Conservation (phyloP, 2,888 invertebrate species). For the Erebia aethiops region DNA sequence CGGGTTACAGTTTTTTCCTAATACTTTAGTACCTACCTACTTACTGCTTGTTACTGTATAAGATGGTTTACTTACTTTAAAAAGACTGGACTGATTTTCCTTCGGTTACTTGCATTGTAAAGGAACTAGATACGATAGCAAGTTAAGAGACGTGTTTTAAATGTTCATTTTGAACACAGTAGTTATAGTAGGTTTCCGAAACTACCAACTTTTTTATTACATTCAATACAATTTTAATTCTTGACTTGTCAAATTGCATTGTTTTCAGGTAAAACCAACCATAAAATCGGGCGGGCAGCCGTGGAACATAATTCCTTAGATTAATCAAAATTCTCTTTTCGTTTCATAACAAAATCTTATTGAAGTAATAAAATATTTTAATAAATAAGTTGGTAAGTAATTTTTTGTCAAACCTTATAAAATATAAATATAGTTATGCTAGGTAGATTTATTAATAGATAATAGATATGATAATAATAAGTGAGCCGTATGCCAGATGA, state of each 20-base stretch:
- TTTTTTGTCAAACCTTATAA: background rate
- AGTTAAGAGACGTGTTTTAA: no score
- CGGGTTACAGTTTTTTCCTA: no score
- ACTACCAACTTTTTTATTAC: background rate
- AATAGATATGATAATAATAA: no score
- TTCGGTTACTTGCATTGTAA: no score
- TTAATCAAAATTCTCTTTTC: background rate
- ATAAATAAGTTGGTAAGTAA: background rate
- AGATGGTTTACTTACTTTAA: background rate
- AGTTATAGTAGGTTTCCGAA: background rate
- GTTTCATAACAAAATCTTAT: background rate
- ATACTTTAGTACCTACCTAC: no score
- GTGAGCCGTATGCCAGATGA: no score
- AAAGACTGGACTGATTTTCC: no score
- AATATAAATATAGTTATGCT: no score
- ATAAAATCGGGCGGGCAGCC: slow-evolving; percentile 78
- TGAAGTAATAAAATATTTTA: background rate
- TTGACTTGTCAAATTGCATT: slow-evolving; percentile 26
- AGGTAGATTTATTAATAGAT: no score
- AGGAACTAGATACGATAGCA: no score
- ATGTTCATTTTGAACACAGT: no score
- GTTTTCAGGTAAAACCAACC: slow-evolving; percentile 82
- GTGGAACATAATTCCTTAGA: slow-evolving; percentile 80
- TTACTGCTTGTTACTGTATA: background rate
- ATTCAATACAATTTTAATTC: background rate